phyloP scores from a whole-genome alignment of 2,888 invertebrate genomes.

The Glaucopsyche alexis region DNA sequence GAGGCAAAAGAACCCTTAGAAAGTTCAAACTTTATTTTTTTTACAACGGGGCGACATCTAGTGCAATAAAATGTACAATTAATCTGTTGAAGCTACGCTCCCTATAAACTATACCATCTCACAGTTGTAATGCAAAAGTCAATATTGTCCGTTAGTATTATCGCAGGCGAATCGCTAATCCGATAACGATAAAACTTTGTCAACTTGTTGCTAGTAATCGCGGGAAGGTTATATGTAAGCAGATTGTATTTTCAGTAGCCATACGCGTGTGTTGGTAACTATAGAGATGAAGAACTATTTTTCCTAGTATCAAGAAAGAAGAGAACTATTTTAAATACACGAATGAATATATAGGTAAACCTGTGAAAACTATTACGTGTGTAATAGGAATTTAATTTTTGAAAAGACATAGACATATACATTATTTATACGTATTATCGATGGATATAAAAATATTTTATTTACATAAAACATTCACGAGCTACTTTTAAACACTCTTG shows the following conservation, averaged over 20 bases:
- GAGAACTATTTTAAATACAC: too few species aligned
- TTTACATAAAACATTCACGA: too few species aligned
- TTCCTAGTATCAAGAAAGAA: not conserved
- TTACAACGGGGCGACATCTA: too few species aligned
- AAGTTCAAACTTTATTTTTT: too few species aligned
- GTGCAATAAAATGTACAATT: not conserved
- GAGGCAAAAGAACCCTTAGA: too few species aligned
- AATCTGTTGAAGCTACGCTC: not conserved
- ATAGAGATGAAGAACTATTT: not conserved
- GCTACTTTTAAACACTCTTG: too few species aligned
- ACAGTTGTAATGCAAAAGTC: constrained; percentile 5
- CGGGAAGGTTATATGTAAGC: constrained; percentile 43
- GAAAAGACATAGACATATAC: too few species aligned
- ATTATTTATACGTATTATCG: too few species aligned
- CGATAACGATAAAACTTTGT: constrained; percentile 32
- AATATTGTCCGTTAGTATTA: constrained; percentile 12
- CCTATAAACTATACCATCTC: not conserved
- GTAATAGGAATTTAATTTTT: too few species aligned
- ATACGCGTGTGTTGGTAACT: constrained; percentile 30
- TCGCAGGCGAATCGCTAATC: constrained; percentile 30
- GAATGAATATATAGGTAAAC: too few species aligned
- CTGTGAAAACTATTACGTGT: too few species aligned
- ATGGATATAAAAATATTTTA: too few species aligned
- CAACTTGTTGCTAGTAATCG: constrained; percentile 59
- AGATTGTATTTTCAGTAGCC: constrained; percentile 31